These are phyloP conservation scores for Ischnura elegans DNA, from an alignment of 2,888 invertebrate genomes.

Conservation along the genomic window DNA sequence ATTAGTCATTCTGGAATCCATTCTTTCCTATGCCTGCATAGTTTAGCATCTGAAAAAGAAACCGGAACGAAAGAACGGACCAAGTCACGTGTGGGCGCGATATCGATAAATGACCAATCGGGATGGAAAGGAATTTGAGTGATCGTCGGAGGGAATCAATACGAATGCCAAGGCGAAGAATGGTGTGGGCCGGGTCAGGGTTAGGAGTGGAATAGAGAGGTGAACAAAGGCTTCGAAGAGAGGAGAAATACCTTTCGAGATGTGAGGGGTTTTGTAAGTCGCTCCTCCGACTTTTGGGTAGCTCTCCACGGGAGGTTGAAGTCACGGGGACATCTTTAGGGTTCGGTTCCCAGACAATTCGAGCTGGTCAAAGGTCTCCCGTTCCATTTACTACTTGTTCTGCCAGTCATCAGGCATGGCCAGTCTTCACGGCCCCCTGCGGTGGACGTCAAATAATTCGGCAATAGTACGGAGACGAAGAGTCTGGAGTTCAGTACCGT, in stretches of 20 bases:
- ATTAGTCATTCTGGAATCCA: too few species aligned
- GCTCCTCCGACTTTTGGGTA: not conserved
- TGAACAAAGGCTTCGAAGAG: not conserved
- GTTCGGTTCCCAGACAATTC: not conserved
- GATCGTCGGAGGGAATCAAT: conserved; percentile 20
- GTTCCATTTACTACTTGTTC: not conserved
- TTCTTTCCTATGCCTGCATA: too few species aligned
- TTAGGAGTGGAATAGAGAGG: not conserved
- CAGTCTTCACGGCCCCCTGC: not conserved
- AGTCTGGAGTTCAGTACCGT: not conserved
- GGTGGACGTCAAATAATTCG: not conserved
- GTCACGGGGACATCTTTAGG: not conserved
- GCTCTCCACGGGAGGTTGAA: not conserved
- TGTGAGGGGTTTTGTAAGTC: not conserved
- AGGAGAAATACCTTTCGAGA: not conserved
- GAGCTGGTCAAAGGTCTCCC: not conserved
- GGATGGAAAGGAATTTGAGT: not conserved
- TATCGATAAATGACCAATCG: conserved; percentile 26
- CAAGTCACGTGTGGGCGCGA: not conserved
- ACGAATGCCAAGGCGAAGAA: not conserved
- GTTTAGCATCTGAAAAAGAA: not conserved
- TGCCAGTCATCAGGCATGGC: not conserved
- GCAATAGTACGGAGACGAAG: not conserved
- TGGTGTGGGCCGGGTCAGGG: not conserved
- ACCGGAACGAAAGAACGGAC: not conserved